Conservation (phyloP, 1,140 invertebrate species). For the Oryzaephilus surinamensis region DNA sequence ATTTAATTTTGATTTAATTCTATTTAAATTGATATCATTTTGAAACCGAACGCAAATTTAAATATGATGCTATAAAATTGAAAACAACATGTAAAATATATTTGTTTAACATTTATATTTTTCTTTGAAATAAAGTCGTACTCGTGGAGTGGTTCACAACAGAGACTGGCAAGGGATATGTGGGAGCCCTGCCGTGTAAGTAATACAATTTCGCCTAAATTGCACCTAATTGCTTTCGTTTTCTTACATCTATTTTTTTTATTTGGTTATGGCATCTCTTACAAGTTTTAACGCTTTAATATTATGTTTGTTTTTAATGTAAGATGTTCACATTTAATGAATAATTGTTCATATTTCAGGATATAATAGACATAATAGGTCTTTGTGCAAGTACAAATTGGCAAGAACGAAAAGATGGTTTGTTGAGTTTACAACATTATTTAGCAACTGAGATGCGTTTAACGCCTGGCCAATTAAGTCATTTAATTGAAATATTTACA, state of each 20-base stretch:
- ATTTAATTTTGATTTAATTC: slow-evolving; percentile 4
- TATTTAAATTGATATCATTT: slow-evolving; percentile 5
- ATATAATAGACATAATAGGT: slow-evolving; percentile 80
- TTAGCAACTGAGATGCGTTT: slow-evolving; percentile 60
- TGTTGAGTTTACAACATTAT: slow-evolving; percentile 68
- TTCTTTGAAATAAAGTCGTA: slow-evolving; percentile 55
- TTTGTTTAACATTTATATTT: no score
- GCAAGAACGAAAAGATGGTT: slow-evolving; percentile 85
- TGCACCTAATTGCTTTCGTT: no score
- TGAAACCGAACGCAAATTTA: no score
- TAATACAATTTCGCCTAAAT: no score
- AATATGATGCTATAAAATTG: no score
- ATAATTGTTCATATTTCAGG: slow-evolving; percentile 39
- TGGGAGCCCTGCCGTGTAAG: slow-evolving; percentile 46
- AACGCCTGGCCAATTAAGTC: slow-evolving; percentile 58
- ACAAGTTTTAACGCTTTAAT: background rate
- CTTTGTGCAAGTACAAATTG: slow-evolving; percentile 80
- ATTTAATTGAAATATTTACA: slow-evolving; percentile 82
- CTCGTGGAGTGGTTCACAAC: slow-evolving; percentile 71
- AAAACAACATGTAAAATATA: no score
- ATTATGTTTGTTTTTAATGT: background rate
- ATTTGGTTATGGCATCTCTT: background rate
- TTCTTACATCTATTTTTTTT: no score
- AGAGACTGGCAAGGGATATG: slow-evolving; percentile 55
- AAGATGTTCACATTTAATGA: no score